Base-by-base conservation (phyloP, 1,140 invertebrate species). In the Bombus huntii region DNA sequence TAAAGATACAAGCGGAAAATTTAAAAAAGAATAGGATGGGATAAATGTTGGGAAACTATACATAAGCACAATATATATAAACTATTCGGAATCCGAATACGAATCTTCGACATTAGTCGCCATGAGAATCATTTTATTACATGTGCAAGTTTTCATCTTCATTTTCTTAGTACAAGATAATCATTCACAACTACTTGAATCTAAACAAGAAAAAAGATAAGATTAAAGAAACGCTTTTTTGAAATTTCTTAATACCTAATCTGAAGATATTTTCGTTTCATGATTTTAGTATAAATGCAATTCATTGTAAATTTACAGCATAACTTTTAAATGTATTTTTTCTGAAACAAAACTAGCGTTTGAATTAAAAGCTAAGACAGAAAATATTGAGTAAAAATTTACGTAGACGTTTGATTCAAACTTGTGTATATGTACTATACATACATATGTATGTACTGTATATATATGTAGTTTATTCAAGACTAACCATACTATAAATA, bases 51-150 rank as follows among this genome's bases (percentile, higher is more conserved):
- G 9, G 25, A 28, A 31, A 80, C 71, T 83, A 28, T 91, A 90
- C 80, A 6, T 53, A 53, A 53, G 5, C 47, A 18, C 18, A 53
- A 53, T 53, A 53, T 5, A 76, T 92, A 92, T 65, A 93, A 84
- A 28, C 76, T 83, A 31, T 84, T 89, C 59, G 93, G 75, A 18
- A 88, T 93, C 77, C 71, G 77, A 39, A 93, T 89, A 25, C 73
- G 47, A 85, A 92, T 91, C 66, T 68, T 88, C n/a, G 81, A 68
- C 87, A 89, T 92, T 53, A 66, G 81, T 53, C 34, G 73, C 28
- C 47, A 25, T 79, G 39, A 25, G 31, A 62, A n/a, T 37, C 31
- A 79, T 84, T 79, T 70, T 79, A 39, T 53, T 71, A 53, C n/a
- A 42, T 57, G 18, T 39, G 53, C 31, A 71, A 47, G 2, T 57